Evolutionary conservation across 2,888 invertebrate genomes (phyloP).

Genomic region (Pachycephus smyrnensis): DNA sequence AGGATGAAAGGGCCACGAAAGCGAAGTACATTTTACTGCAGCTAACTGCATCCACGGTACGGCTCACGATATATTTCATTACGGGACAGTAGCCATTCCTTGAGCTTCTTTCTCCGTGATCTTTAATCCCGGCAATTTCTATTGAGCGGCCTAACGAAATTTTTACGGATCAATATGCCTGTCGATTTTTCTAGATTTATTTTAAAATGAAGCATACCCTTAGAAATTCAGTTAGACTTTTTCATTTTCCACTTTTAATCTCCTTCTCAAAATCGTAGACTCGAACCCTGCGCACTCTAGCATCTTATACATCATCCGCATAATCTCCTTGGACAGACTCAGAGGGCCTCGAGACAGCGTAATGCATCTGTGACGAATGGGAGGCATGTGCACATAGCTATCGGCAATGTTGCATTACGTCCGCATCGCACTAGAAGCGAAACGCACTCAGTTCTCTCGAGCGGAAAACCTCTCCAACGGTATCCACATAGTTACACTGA

Average conservation of each 20-base stretch:
- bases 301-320: background rate
- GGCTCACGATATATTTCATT: background rate
- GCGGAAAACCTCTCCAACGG: background rate
- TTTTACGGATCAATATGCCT: background rate
- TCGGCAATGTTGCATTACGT: background rate
- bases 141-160: background rate
- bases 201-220: background rate
- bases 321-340: background rate
- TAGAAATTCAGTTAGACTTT: too few species aligned
- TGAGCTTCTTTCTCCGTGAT: background rate
- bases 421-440: background rate
- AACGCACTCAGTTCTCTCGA: background rate
- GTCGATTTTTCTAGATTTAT: background rate
- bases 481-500: background rate
- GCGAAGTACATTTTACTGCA: conserved; percentile 20
- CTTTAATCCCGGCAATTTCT: background rate
- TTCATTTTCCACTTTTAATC: too few species aligned
- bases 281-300: background rate
- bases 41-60: conserved; percentile 6
- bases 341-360: background rate
- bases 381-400: background rate
- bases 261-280: background rate
- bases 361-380: background rate
- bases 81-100: background rate
- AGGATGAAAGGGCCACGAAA: conserved; percentile 19